A percentile compares a stretch with the other conserved stretches of the same genome.
Conservation (phyloP, 2,797 vertebrate species). For the Prunella strophiata region DNA sequence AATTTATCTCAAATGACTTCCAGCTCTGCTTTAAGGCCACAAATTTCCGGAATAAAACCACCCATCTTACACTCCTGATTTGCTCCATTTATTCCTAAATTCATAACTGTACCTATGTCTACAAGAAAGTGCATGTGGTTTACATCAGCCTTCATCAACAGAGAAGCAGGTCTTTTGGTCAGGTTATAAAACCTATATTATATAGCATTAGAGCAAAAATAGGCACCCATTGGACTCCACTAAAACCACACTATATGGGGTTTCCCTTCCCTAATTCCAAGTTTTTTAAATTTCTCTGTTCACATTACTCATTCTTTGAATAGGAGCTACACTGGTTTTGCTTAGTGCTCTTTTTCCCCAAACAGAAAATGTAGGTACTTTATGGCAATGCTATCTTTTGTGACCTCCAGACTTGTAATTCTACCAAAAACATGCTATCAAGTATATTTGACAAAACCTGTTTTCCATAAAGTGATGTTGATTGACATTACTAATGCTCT, state of each 20-base stretch:
- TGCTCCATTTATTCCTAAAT: slow-evolving; percentile 1
- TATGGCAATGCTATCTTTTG: background rate
- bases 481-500: background rate
- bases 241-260: background rate
- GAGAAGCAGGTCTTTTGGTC: background rate
- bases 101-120: background rate
- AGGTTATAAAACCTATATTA: background rate
- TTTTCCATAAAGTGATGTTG: background rate
- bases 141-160: background rate
- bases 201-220: background rate
- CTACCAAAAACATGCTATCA: background rate
- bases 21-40: background rate
- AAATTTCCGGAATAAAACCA: background rate
- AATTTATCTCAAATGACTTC: background rate
- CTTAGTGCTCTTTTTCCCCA: background rate
- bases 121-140: background rate
- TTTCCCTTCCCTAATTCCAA: background rate
- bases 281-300: background rate
- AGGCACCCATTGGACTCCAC: background rate
- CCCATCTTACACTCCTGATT: background rate
- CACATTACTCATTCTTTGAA: background rate
- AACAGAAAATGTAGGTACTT: background rate
- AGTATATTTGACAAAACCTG: background rate
- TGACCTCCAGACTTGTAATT: background rate
- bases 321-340: background rate